Percentiles rank a stretch among this genome's conserved stretches.
Conservation (phyloP, 1,140 invertebrate genomes). For the Cydia splendana region DNA sequence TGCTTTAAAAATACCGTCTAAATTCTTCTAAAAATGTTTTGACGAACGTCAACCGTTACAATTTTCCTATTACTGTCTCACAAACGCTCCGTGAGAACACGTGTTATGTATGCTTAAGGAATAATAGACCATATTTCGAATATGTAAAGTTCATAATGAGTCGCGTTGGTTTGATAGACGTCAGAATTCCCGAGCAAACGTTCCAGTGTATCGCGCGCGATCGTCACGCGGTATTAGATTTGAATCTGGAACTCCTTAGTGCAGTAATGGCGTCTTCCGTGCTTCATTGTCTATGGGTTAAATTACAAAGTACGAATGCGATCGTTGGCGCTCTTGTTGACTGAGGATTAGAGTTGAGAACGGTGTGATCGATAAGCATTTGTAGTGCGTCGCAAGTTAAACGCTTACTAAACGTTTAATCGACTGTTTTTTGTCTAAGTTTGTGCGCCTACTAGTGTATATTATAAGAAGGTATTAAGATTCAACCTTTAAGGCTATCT, state of each 20-base stretch:
- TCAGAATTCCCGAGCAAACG: conserved; percentile 36
- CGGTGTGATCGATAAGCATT: background rate
- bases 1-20: conserved; percentile 26
- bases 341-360: background rate
- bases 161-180: conserved; percentile 11
- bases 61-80: conserved; percentile 43
- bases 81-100: conserved; percentile 53
- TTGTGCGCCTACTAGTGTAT: no score
- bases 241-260: conserved; percentile 72
- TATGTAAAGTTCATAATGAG: conserved; percentile 41
- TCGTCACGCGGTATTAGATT: conserved; percentile 73
- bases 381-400: background rate
- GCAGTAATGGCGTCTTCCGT: conserved; percentile 63
- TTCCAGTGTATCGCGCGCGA: conserved; percentile 46
- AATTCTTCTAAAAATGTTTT: conserved; percentile 25
- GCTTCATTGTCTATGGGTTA: conserved; percentile 47
- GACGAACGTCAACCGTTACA: conserved; percentile 11
- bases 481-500: background rate
- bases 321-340: background rate
- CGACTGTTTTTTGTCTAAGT: no score
- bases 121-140: conserved; percentile 38
- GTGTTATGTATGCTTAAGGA: conserved; percentile 39
- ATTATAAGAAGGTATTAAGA: background rate
- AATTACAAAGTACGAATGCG: background rate
- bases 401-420: background rate